Evolutionary conservation across 2,797 vertebrate species (phyloP).

Genomic region (Gymnopithys bicolor): DNA sequence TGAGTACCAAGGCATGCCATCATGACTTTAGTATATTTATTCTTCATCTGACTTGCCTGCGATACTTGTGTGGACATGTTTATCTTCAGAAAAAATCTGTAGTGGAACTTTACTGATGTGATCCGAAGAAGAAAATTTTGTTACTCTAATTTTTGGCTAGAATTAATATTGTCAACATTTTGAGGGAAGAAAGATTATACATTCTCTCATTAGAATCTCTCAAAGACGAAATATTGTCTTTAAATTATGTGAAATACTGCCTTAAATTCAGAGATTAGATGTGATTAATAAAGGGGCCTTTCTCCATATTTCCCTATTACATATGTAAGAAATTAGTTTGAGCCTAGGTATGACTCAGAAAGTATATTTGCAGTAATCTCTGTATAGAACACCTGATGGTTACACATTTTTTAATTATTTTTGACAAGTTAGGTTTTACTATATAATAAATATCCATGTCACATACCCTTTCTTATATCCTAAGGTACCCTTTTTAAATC

Average conservation of each 20-base stretch:
- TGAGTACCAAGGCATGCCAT: background rate
- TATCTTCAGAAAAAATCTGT: background rate
- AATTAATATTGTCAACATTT: rapidly evolving
- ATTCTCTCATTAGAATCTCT: background rate
- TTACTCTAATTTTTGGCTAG: background rate
- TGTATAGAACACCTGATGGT: background rate
- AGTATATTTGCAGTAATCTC: background rate
- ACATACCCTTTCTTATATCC: background rate
- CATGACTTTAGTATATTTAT: background rate
- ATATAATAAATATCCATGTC: background rate
- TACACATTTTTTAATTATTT: background rate
- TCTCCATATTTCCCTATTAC: background rate
- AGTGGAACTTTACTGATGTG: background rate
- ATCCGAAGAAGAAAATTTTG: background rate
- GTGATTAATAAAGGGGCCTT: background rate
- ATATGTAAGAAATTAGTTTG: background rate
- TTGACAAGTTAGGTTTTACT: background rate
- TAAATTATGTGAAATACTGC: background rate
- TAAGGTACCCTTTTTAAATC: background rate
- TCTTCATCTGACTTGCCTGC: background rate
- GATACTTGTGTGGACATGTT: rapidly evolving
- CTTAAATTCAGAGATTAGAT: background rate
- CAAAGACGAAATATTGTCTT: background rate
- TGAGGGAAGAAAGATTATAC: background rate
- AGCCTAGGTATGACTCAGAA: background rate